Base-by-base conservation (phyloP, 92 coral and sea anemone genomes). In the Epizoanthus rinbou region DNA sequence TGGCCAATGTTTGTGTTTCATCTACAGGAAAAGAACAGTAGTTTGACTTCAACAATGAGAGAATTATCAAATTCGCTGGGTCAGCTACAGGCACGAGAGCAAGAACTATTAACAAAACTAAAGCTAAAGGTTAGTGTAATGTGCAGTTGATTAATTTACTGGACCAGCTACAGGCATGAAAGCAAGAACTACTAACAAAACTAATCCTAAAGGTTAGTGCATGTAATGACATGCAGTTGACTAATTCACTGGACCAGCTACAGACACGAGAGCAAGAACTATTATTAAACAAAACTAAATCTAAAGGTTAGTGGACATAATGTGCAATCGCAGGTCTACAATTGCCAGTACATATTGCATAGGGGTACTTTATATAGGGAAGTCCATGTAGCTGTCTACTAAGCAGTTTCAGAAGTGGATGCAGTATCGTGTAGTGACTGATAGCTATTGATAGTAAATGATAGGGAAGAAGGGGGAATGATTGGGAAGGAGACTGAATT, bases 211-310 rank as follows among this genome's bases (percentile, higher is more conserved):
- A 94, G 94, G 99, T 96, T 58, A 45, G 88, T 80, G 25, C n/a
- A n/a, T 45, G 2, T 0, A 37, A 24, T 0, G 7, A n/a, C n/a
- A n/a, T 50, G 3, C 18, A n/a, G 22, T 28, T 2, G 2, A 28
- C 31, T 28, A 28, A 28, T 76, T 94, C 94, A 39, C 90, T 92
- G 80, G 99, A 98, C 23, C 99, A 94, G 82, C 95, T 97, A 33
- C 99, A 96, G 83, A 98, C 99, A 6, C 91, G 95, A 72, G 99
- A 96, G 81, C 99, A 96, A 37, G 99, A 96, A 80, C 92, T 96
- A 4, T 85, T 91, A n/a, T n/a, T n/a, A n/a, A 17, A 96, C 99
- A 57, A 96, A 91, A 78, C 86, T 94, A 16, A 91, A 92, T 81
- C 89, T 96, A 8, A 96, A n/a, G n/a, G n/a, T n/a, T n/a, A n/a